phyloP scores from a whole-genome alignment of 64 coral and sea anemone genomes.

The Hydrozoanthus tunicans region DNA sequence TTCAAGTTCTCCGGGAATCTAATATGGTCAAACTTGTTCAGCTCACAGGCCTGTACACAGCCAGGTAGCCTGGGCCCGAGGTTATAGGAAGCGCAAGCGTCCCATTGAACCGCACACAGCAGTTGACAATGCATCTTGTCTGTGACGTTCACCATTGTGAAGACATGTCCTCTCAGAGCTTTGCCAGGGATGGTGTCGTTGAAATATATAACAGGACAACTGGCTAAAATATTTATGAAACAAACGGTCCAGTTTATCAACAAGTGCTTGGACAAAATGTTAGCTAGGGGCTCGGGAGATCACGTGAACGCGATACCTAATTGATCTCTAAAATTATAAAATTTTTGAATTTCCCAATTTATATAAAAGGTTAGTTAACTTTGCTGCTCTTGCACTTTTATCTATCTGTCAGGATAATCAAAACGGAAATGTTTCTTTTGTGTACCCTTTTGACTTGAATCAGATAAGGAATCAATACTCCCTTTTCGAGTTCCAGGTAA shows the following conservation, averaged over 20 bases:
- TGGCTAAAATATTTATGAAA: neutral
- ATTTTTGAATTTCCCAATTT: too few relatives aligned
- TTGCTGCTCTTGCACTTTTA: too few relatives aligned
- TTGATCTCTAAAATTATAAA: too few relatives aligned
- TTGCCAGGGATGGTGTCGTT: neutral
- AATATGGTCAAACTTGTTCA: slow-evolving; percentile 36
- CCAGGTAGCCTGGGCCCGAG: neutral
- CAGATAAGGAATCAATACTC: too few relatives aligned
- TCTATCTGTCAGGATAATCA: too few relatives aligned
- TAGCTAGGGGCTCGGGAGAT: too few relatives aligned
- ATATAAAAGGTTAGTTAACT: too few relatives aligned
- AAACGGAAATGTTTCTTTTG: too few relatives aligned
- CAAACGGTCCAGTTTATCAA: neutral
- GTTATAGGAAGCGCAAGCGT: slow-evolving; percentile 15
- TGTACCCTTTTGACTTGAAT: too few relatives aligned
- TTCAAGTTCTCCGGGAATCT: slow-evolving; percentile 20
- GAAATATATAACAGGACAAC: neutral
- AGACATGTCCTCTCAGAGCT: slow-evolving; percentile 15
- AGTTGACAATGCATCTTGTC: slow-evolving; percentile 3
- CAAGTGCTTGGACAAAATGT: too few relatives aligned
- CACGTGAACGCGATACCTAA: too few relatives aligned
- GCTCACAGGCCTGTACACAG: neutral
- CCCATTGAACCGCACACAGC: neutral
- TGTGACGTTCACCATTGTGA: neutral
- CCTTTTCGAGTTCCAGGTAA: too few relatives aligned